Conservation (phyloP, 2,113 vertebrate genomes). For the Melanerpes aurifrons region DNA sequence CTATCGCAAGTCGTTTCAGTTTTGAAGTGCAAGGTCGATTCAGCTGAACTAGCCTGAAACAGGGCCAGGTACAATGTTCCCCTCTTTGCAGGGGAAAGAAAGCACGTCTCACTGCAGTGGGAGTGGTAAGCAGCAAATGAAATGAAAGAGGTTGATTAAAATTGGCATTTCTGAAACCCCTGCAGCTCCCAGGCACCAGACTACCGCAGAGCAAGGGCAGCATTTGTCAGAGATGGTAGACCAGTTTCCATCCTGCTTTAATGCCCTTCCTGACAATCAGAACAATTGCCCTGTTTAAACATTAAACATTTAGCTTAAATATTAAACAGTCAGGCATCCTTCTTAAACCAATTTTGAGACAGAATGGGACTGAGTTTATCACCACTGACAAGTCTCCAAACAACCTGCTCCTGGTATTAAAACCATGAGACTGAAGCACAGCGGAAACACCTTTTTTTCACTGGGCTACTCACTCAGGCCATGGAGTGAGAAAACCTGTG, state of each 20-base stretch:
- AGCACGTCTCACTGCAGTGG: not conserved
- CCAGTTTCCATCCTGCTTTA: conserved; percentile 20
- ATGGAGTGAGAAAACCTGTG: not conserved
- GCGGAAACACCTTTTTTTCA: not conserved
- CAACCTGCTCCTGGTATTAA: not conserved
- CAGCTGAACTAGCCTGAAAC: not conserved
- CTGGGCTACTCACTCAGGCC: accelerated
- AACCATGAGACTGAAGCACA: accelerated
- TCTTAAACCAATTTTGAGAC: conserved; percentile 44
- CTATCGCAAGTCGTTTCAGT: not conserved
- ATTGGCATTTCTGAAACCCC: conserved; percentile 37
- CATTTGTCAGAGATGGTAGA: not conserved
- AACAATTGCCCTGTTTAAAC: conserved; percentile 56
- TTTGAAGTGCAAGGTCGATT: not conserved
- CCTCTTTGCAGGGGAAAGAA: not conserved
- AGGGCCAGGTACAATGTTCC: not conserved
- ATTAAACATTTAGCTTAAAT: conserved; percentile 60
- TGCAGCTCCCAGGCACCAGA: not conserved
- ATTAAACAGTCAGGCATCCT: conserved; percentile 51
- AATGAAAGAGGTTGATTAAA: conserved; percentile 44
- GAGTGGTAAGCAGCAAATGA: not conserved
- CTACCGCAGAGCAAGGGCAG: conserved; percentile 37
- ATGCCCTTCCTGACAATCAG: conserved; percentile 48
- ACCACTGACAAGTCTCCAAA: not conserved
- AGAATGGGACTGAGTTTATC: not conserved